Evolutionary conservation across 1,140 invertebrate species (phyloP).

Genomic region (Apolygus lucorum): DNA sequence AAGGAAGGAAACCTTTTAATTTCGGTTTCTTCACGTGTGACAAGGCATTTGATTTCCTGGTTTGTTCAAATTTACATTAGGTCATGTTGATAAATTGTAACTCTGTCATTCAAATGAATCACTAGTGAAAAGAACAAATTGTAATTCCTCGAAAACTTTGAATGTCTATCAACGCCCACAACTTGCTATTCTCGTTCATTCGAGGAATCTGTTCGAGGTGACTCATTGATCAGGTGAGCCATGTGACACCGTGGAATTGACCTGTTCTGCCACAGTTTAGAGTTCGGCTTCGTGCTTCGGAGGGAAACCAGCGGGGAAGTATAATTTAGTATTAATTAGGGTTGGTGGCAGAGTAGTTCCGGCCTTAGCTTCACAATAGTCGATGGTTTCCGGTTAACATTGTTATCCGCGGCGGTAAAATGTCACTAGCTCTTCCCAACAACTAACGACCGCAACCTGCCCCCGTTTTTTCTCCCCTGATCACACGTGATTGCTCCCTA

Average conservation of each 20-base stretch:
- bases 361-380: slow-evolving; percentile 1
- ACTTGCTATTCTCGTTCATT: no score
- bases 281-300: background rate
- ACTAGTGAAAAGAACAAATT: no score
- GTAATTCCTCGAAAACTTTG: no score
- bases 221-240: background rate
- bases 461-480: background rate
- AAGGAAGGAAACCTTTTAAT: no score
- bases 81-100: no score
- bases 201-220: no score
- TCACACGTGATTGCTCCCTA: background rate
- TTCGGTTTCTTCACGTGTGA: no score
- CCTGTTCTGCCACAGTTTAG: slow-evolving; percentile 11
- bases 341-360: slow-evolving; percentile 10
- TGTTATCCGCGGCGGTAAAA: slow-evolving; percentile 4
- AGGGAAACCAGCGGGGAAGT: background rate
- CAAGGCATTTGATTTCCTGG: no score
- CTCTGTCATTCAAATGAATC: no score
- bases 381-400: slow-evolving; percentile 13
- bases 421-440: slow-evolving; percentile 9
- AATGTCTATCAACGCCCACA: no score
- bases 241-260: slow-evolving; percentile 2
- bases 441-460: slow-evolving; percentile 11
- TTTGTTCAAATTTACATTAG: no score
- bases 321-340: slow-evolving; percentile 15